Evolutionary conservation across 2,797 vertebrate species (phyloP).

Genomic region (Onychomys arenicola): DNA sequence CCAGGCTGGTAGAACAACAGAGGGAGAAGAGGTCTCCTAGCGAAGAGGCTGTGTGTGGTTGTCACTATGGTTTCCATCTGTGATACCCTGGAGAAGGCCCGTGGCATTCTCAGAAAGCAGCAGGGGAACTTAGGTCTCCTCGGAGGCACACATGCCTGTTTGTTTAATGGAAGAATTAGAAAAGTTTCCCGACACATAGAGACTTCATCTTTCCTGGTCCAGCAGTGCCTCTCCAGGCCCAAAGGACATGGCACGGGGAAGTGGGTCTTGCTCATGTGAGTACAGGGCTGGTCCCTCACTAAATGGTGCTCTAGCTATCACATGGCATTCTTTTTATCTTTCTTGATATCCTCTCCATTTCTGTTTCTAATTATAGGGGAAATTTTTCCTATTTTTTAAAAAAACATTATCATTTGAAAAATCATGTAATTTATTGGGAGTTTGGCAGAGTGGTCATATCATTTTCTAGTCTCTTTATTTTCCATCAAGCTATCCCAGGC

Average conservation of each 20-base stretch:
- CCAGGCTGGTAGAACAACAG: not conserved
- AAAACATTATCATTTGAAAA: not conserved
- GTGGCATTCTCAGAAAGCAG: not conserved
- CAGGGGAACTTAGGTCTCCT: not conserved
- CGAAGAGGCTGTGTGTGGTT: not conserved
- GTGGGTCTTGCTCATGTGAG: not conserved
- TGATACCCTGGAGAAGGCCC: not conserved
- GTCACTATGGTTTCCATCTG: not conserved
- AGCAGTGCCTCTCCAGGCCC: not conserved
- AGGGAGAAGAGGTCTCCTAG: not conserved
- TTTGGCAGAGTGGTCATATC: not conserved
- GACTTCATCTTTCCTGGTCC: not conserved
- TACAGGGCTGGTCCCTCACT: not conserved
- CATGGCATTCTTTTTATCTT: not conserved
- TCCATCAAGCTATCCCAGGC: not conserved
- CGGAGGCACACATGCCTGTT: not conserved
- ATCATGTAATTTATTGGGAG: not conserved
- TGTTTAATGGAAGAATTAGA: not conserved
- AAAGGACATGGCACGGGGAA: not conserved
- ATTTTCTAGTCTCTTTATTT: constrained; percentile 39
- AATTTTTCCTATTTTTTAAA: not conserved
- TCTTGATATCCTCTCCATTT: not conserved
- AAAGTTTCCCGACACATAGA: not conserved
- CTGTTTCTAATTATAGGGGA: not conserved
- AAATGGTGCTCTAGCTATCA: not conserved